Percentiles rank a stretch among this genome's conserved stretches.
These are phyloP conservation scores for Perodicticus potto DNA, from an alignment of 2,797 vertebrate genomes.

Conservation along the genomic window DNA sequence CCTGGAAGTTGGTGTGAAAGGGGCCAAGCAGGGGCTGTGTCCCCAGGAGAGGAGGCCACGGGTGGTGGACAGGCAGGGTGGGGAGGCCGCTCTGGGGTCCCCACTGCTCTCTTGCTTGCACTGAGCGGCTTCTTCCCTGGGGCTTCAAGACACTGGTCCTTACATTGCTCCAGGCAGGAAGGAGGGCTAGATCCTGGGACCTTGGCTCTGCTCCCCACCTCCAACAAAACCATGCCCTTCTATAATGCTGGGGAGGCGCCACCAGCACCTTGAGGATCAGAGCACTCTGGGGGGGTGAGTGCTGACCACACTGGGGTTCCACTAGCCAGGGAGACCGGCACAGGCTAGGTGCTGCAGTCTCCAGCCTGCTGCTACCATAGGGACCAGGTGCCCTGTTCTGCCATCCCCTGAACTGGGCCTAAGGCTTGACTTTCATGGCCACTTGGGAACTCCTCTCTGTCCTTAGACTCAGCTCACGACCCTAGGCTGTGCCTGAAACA, in stretches of 20 bases:
- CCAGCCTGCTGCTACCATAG: background rate
- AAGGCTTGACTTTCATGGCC: background rate
- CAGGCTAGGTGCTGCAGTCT: background rate
- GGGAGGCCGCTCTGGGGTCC: background rate
- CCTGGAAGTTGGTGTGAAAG: no score
- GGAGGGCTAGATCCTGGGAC: background rate
- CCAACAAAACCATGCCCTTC: background rate
- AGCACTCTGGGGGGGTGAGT: background rate
- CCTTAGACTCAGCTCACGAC: background rate
- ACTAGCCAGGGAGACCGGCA: background rate
- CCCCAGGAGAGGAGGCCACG: background rate
- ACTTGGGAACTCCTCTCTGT: background rate
- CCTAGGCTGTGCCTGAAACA: background rate
- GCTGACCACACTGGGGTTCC: background rate
- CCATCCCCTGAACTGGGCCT: background rate
- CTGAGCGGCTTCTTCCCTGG: background rate
- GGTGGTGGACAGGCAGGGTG: background rate
- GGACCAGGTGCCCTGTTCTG: background rate
- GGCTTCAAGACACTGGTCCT: background rate
- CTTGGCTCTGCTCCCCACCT: background rate
- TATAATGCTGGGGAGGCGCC: no score
- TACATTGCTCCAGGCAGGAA: background rate
- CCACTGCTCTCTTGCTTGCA: accelerated
- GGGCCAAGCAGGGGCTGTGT: background rate
- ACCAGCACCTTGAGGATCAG: background rate